phyloP scores from a whole-genome alignment of 2,113 vertebrate genomes.

The Suncus etruscus region DNA sequence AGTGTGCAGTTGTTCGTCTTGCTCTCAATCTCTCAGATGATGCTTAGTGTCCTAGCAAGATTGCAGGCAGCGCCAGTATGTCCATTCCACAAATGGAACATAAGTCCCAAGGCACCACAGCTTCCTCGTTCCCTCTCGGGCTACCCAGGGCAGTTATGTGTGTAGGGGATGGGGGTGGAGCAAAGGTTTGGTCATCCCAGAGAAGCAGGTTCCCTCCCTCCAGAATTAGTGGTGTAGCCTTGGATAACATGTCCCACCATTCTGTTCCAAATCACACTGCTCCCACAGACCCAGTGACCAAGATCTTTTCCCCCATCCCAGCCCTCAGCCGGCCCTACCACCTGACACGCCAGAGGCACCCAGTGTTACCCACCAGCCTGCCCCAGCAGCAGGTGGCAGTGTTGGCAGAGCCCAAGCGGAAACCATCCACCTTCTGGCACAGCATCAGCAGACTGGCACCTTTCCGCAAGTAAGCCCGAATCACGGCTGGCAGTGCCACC shows the following conservation, averaged over 20 bases:
- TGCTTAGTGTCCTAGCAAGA: neutral
- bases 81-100: neutral
- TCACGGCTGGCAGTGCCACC: slow-evolving; percentile 88
- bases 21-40: neutral
- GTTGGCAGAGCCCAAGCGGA: slow-evolving; percentile 96
- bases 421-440: slow-evolving; percentile 98
- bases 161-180: neutral
- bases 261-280: too few species aligned
- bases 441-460: slow-evolving; percentile 96
- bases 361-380: slow-evolving; percentile 89
- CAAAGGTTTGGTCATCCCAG: neutral
- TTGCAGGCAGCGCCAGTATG: neutral
- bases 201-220: neutral
- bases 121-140: too few species aligned
- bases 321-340: slow-evolving; percentile 94
- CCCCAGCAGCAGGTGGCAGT: slow-evolving; percentile 96
- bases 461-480: slow-evolving; percentile 92
- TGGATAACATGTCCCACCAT: neutral
- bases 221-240: too few species aligned
- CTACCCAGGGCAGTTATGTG: too few species aligned
- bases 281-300: neutral
- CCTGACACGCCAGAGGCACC: slow-evolving; percentile 94
- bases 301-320: slow-evolving; percentile 47
- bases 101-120: neutral
- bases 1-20: neutral